phyloP scores from a whole-genome alignment of 2,113 vertebrate genomes.

The Cyprinodon tularosa region DNA sequence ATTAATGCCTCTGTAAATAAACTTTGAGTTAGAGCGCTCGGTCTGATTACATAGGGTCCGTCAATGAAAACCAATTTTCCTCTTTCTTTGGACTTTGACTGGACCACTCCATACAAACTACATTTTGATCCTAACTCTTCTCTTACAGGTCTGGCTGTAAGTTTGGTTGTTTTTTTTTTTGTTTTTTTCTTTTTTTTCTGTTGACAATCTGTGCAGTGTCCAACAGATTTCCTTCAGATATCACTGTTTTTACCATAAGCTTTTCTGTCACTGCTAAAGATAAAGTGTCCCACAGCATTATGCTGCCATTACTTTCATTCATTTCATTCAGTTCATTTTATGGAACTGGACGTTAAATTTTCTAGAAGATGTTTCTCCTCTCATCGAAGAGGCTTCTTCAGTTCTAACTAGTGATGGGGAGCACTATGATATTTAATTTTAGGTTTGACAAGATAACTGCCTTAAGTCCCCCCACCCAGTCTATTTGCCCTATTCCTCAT shows the following conservation, averaged over 20 bases:
- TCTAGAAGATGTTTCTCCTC: too few relatives aligned
- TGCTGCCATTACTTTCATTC: neutral
- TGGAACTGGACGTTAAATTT: too few relatives aligned
- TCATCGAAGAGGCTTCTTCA: too few relatives aligned
- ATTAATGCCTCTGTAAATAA: slow-evolving; percentile 29
- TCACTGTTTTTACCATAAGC: neutral
- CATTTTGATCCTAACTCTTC: neutral
- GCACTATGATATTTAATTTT: too few relatives aligned
- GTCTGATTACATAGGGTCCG: neutral
- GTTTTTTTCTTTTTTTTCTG: neutral
- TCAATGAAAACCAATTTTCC: neutral
- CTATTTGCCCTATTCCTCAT: neutral
- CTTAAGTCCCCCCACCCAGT: too few relatives aligned
- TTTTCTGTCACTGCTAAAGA: neutral
- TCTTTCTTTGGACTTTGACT: neutral
- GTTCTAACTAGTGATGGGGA: too few relatives aligned
- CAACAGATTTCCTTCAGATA: neutral
- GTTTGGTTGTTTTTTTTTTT: neutral
- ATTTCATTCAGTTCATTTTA: too few relatives aligned
- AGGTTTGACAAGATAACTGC: too few relatives aligned
- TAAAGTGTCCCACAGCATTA: neutral
- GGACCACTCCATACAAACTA: neutral
- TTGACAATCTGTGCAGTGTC: neutral
- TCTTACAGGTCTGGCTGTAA: neutral
- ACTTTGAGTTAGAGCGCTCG: neutral